These are phyloP conservation scores for Sarcophaga variegata DNA, from an alignment of 2,888 invertebrate species.

Conservation along the genomic window DNA sequence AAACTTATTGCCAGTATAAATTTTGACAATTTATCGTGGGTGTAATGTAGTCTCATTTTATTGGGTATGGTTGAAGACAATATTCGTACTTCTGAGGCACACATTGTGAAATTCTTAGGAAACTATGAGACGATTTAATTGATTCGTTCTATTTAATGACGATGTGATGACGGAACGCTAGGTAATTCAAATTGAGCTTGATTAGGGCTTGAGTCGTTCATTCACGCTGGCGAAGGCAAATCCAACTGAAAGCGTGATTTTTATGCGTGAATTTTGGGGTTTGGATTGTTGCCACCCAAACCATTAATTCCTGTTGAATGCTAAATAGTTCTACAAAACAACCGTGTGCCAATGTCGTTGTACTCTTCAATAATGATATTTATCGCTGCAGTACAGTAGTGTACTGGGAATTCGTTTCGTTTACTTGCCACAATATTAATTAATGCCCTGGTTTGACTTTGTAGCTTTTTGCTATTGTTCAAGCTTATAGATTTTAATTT, in stretches of 20 bases:
- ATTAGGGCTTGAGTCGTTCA: not conserved
- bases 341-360: conserved; percentile 28
- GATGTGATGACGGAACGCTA: not conserved
- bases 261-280: conserved; percentile 25
- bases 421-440: conserved; percentile 76
- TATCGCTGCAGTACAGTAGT: conserved; percentile 9
- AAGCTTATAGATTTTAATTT: not conserved
- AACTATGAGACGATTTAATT: not conserved
- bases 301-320: conserved; percentile 63
- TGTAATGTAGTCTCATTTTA: conserved; percentile 33
- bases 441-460: conserved; percentile 71
- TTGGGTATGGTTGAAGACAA: not conserved
- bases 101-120: conserved; percentile 3
- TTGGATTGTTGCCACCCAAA: conserved; percentile 39
- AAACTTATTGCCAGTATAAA: conserved; percentile 44
- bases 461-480: conserved; percentile 17
- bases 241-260: conserved; percentile 44
- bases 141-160: not conserved
- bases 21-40: conserved; percentile 40
- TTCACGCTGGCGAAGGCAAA: not conserved
- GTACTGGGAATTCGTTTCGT: conserved; percentile 55
- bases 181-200: conserved; percentile 35
- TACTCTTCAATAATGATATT: conserved; percentile 27
- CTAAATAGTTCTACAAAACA: conserved; percentile 59
- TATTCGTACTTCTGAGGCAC: conserved; percentile 5